A percentile compares a stretch with the other conserved stretches of the same genome.
Conservation (phyloP, 2,888 invertebrate species). For the Dolichomitus sp. region DNA sequence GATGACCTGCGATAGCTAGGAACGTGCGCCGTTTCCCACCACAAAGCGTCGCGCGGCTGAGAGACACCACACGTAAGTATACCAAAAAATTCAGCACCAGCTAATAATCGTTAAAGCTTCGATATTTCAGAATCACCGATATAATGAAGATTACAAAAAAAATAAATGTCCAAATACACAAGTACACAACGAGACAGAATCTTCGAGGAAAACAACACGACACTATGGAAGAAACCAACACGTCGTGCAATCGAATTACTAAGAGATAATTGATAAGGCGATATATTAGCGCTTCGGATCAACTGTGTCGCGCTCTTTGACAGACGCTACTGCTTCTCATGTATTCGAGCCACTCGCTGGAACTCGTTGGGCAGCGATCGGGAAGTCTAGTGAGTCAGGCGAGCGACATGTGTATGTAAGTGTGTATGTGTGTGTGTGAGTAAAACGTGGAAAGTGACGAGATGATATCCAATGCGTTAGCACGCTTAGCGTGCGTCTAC, state of each 20-base stretch:
- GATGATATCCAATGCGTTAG: too few species aligned
- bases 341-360: background rate
- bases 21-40: background rate
- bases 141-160: too few species aligned
- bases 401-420: too few species aligned
- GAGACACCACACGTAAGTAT: too few species aligned
- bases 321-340: slow-evolving; percentile 59
- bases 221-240: background rate
- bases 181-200: too few species aligned
- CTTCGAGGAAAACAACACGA: too few species aligned
- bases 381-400: slow-evolving; percentile 6
- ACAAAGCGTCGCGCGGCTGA: too few species aligned
- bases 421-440: slow-evolving; percentile 7
- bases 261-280: background rate
- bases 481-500: too few species aligned
- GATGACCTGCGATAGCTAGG: background rate
- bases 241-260: background rate
- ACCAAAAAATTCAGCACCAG: too few species aligned
- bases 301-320: slow-evolving; percentile 65
- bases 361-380: background rate
- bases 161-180: too few species aligned
- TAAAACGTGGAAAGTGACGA: background rate
- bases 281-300: slow-evolving; percentile 7
- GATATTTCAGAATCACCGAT: too few species aligned
- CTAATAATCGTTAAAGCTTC: too few species aligned